Evolutionary conservation across 2,888 invertebrate genomes (phyloP).

Genomic region (Tromatobia lineatoria): DNA sequence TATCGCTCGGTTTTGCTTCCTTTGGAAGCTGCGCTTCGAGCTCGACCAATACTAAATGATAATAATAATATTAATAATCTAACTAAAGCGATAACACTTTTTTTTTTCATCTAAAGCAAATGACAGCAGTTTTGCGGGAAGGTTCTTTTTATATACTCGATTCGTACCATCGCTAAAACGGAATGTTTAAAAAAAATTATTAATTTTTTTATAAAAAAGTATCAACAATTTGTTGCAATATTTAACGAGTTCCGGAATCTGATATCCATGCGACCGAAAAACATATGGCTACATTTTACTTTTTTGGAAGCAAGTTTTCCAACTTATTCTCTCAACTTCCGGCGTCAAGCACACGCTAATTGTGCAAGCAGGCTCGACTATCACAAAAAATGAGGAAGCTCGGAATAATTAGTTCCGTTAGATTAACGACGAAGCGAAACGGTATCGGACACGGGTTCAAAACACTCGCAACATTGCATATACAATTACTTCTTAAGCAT

Average conservation of each 20-base stretch:
- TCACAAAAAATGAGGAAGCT: constrained; percentile 22
- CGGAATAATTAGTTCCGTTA: constrained; percentile 17
- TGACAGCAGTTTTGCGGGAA: not conserved
- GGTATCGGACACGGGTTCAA: not conserved
- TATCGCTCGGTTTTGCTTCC: not conserved
- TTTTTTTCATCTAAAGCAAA: not conserved
- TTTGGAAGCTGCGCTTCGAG: not conserved
- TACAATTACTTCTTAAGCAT: not conserved
- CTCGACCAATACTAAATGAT: not conserved
- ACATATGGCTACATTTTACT: not conserved
- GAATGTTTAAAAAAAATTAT: constrained; percentile 6
- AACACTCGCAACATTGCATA: constrained; percentile 12
- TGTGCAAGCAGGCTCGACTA: constrained; percentile 8
- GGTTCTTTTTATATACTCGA: not conserved
- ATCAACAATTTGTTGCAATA: not conserved
- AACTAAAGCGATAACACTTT: not conserved
- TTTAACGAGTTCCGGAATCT: not conserved
- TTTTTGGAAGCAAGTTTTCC: not conserved
- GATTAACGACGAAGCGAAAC: constrained; percentile 5
- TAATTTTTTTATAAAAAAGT: not conserved
- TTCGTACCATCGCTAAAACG: constrained; percentile 13
- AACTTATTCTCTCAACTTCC: not conserved
- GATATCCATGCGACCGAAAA: not conserved
- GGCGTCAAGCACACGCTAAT: constrained; percentile 13
- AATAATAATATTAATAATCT: not conserved